Evolutionary conservation across 1,140 invertebrate species (phyloP), one percentile per base, ranked within the genome.

Genomic region (Archivesica marissinica): DNA sequence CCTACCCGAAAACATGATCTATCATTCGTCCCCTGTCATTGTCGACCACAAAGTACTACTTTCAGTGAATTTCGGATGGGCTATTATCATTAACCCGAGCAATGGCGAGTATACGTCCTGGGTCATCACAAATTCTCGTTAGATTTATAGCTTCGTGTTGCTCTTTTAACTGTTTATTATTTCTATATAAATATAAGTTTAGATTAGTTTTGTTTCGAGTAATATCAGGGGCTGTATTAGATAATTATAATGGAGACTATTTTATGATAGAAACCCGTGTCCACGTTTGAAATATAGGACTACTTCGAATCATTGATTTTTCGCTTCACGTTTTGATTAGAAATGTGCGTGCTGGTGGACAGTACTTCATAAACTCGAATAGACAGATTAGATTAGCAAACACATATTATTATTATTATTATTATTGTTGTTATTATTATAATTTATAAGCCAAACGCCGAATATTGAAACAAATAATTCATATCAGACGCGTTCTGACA

Each of bases 11-110:
- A 70, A 79, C 64, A 59, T 38, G 68, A 81, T 81, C 79, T 72
- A 81, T 81, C 79, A 81, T 72, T 56, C 79, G 79, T 25, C 44
- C 79, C 66, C 61, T 81, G 79, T 81, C 47, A 81, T 81, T 81
- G 68, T 81, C 68, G 79, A 41, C 56, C 79, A 59, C 79, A 54
- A 72, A 80, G 20, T 72, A 68, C 61, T 35, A 81, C 64, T 54
- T 81, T 72, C 15, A 64, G 9, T 64, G 59, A 47, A 30, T 50
- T 33, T 44, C 17, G 9, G 56, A 66, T 61, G 2, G 61, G 59
- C 41, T 64, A 79, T 79, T 38, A 79, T 79, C 77, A 79, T 79
- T 79, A 66, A 66, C 77, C 56, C 28, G 59, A 50, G 30, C 74
- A 50, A 56, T 33, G 35, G 38, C 33, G 74, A 54, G 39, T 30